These are phyloP conservation scores for Lycodopsis pacificus DNA, from an alignment of 2,797 vertebrate genomes.

Conservation along the genomic window DNA sequence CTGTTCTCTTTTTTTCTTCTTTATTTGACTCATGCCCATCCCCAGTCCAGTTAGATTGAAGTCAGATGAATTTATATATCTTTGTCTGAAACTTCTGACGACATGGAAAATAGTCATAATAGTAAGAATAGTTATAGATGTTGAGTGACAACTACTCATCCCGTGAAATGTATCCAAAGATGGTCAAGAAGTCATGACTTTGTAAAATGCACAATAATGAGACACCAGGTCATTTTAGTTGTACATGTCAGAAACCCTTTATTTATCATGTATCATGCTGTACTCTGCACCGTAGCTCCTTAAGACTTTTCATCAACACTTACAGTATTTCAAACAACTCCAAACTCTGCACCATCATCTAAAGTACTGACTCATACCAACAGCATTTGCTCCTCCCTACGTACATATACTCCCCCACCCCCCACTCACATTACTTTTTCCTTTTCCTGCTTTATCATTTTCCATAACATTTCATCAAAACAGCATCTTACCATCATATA, in stretches of 20 bases:
- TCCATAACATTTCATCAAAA: conserved; percentile 11
- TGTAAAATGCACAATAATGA: neutral
- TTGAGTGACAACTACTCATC: conserved; percentile 1
- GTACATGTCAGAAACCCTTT: conserved; percentile 20
- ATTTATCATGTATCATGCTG: neutral
- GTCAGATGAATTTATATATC: conserved; percentile 62
- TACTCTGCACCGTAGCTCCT: conserved; percentile 9
- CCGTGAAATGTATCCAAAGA: neutral
- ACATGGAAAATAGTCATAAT: conserved; percentile 30
- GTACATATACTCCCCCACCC: neutral
- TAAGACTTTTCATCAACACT: conserved; percentile 30
- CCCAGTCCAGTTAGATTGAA: conserved; percentile 53
- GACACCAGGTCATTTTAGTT: conserved; percentile 20
- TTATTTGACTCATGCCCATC: conserved; percentile 43
- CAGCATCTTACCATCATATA: neutral
- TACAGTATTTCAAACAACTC: conserved; percentile 10
- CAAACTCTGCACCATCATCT: conserved; percentile 4
- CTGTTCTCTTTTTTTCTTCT: conserved; percentile 21
- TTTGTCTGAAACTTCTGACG: conserved; percentile 30
- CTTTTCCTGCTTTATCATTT: conserved; percentile 15
- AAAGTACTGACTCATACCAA: neutral
- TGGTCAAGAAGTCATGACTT: neutral
- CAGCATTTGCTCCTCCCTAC: conserved; percentile 3
- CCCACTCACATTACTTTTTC: conserved; percentile 16
- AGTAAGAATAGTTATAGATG: conserved; percentile 1